These are phyloP conservation scores for Phengaris alcon DNA, from an alignment of 2,888 invertebrate genomes.

Conservation along the genomic window DNA sequence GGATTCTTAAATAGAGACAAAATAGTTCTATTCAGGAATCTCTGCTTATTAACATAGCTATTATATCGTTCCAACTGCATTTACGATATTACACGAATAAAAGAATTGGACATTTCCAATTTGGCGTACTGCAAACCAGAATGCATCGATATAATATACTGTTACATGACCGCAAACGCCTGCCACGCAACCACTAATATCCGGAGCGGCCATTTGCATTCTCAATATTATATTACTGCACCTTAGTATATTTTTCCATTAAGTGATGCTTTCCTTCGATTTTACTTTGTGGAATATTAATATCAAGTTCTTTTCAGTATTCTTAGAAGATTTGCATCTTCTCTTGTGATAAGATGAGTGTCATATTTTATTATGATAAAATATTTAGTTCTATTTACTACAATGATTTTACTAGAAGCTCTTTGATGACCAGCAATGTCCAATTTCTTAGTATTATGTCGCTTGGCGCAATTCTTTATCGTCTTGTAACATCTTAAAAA, in stretches of 20 bases:
- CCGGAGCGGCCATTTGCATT: conserved; percentile 10
- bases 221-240: conserved; percentile 15
- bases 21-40: too few relatives aligned
- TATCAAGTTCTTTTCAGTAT: neutral
- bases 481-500: neutral
- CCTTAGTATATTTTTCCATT: conserved; percentile 4
- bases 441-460: too few relatives aligned
- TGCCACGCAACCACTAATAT: neutral
- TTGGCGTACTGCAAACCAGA: conserved; percentile 21
- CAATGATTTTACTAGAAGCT: too few relatives aligned
- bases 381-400: too few relatives aligned
- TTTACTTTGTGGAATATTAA: neutral
- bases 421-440: too few relatives aligned
- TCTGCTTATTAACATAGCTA: neutral
- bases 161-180: conserved; percentile 27
- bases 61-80: neutral
- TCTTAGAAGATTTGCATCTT: too few relatives aligned
- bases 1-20: too few relatives aligned
- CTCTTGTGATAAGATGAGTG: too few relatives aligned
- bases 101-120: conserved; percentile 12
- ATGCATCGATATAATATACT: conserved; percentile 21
- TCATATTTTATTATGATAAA: too few relatives aligned
- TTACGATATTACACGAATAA: neutral
- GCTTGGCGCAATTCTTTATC: neutral
- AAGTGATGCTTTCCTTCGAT: neutral